These are phyloP conservation scores for Eupithecia subumbrata DNA, from an alignment of 2,888 invertebrate species.

Conservation along the genomic window DNA sequence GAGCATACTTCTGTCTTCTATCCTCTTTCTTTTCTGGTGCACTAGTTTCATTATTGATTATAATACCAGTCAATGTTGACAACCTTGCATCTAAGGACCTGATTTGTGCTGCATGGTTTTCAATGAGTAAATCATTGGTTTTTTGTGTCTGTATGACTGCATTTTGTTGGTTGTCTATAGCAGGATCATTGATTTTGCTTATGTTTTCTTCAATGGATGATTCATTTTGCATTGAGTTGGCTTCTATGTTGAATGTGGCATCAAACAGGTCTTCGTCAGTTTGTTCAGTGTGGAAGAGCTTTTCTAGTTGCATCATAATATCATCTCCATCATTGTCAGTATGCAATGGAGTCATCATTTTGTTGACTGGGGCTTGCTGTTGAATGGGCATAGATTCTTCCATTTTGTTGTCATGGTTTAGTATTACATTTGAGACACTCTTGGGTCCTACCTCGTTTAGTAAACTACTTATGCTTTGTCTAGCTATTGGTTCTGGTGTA, in stretches of 20 bases:
- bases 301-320: slow-evolving; percentile 72
- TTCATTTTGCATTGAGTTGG: slow-evolving; percentile 21
- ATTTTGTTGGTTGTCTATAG: slow-evolving; percentile 37
- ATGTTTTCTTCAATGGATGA: slow-evolving; percentile 45
- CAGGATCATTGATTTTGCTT: slow-evolving; percentile 44
- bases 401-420: slow-evolving; percentile 33
- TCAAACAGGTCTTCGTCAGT: slow-evolving; percentile 78
- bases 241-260: slow-evolving; percentile 55
- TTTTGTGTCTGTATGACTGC: slow-evolving; percentile 33
- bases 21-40: slow-evolving; percentile 35
- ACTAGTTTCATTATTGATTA: slow-evolving; percentile 54
- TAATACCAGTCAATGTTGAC: slow-evolving; percentile 62
- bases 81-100: slow-evolving; percentile 71
- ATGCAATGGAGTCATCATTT: slow-evolving; percentile 37
- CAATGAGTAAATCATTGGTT: slow-evolving; percentile 51
- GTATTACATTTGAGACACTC: slow-evolving; percentile 39
- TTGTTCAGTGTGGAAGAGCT: slow-evolving; percentile 71
- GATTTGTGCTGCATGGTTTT: slow-evolving; percentile 63
- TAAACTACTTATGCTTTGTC: slow-evolving; percentile 18
- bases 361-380: slow-evolving; percentile 22
- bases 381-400: slow-evolving; percentile 31
- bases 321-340: slow-evolving; percentile 60
- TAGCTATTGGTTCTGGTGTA: slow-evolving; percentile 35
- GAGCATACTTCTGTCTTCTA: slow-evolving; percentile 43
- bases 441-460: slow-evolving; percentile 34